Percentiles rank a stretch among this genome's conserved stretches.
These are phyloP conservation scores for Corvus moneduloides DNA, from an alignment of 2,113 vertebrate genomes.

Conservation along the genomic window DNA sequence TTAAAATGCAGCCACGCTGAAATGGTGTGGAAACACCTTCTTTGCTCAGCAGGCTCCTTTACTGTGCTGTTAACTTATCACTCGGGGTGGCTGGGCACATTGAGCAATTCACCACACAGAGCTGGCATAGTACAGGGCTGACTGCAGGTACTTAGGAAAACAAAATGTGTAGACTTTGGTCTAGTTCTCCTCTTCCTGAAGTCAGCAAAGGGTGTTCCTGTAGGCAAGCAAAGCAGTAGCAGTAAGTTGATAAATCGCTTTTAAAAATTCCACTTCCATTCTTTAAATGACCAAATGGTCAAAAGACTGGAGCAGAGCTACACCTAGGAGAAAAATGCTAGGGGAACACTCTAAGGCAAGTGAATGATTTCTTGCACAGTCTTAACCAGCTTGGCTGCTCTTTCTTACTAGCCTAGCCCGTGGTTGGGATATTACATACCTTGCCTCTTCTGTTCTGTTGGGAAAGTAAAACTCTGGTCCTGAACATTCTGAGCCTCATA, in stretches of 20 bases:
- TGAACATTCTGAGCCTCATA: background rate
- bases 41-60: background rate
- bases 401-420: background rate
- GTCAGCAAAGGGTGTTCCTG: background rate
- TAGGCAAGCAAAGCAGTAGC: background rate
- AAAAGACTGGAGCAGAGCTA: background rate
- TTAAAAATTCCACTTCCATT: background rate
- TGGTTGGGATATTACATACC: background rate
- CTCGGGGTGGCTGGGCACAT: background rate
- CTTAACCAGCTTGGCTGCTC: background rate
- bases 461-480: background rate
- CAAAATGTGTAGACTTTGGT: background rate
- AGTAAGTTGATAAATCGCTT: background rate
- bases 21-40: background rate
- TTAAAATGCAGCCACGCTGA: background rate
- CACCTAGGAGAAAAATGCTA: background rate
- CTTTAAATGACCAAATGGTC: background rate
- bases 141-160: background rate
- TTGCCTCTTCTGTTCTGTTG: background rate
- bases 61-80: background rate
- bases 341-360: background rate
- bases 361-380: background rate
- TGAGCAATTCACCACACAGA: background rate
- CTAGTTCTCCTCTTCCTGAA: background rate
- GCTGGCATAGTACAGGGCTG: background rate